Evolutionary conservation across 2,888 invertebrate species (phyloP), one percentile per base, ranked within the genome.

Genomic region (Atrina japonica): DNA sequence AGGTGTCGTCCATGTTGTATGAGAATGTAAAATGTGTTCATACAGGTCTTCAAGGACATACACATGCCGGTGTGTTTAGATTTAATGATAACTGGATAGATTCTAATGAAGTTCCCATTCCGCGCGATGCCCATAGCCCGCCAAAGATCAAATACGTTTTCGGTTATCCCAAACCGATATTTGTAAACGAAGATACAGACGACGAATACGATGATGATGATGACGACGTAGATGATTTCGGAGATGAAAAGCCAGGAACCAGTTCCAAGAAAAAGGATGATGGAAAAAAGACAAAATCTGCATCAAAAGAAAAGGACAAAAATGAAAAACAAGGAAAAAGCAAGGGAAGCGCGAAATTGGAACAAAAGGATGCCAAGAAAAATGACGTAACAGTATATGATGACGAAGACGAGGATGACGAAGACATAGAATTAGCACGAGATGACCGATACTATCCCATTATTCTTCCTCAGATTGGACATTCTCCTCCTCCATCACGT

Each of bases 1-100:
- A 77, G n/a, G 76, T 85, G 6, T 81, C 84, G 0, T 82, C 84
- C 29, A 85, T 85, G 84, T 74, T 83, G 49, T 85, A 85, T 52
- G 84, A 85, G 65, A 75, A 76, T 50, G 70, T 85, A 9, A 64
- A 64, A 3, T 85, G 84, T 56, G 80, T 80, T 2, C 84, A 85
- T 49, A 43, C 55, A 2, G 66, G 66, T 16, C 41, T 71, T 29
- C 60, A 56, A 41, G 70, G 70, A 11, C 65, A 71, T 30, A 49
- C 66, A 6, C 70, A 71, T 49, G 59, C 64, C 9, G 70, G 70
- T 49, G 70, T 71, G 3, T 59, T 21, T 29, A 53, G 41, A 23
- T 71, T 71, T 35, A 25, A 58, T 11, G 45, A 53, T 35, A 66
- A 71, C 45, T 71, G 70, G 70, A 66, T 41, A 5, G 53, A 60